Base-by-base conservation (phyloP, 2,888 invertebrate species). In the Megaustenia siamemsis region DNA sequence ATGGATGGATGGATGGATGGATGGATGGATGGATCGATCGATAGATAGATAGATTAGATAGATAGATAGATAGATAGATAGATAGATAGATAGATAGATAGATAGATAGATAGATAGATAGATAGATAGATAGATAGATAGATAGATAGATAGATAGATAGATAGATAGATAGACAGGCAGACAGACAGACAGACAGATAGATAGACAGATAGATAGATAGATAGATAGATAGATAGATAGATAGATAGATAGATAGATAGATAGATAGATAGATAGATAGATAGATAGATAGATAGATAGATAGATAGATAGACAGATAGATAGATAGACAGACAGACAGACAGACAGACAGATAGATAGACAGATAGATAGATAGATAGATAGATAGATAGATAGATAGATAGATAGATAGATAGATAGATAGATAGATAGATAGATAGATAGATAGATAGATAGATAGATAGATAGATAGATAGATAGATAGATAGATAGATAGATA, bases 31-130 rank as follows among this genome's bases (percentile, higher is more conserved):
- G 1, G 28, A 63, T 63, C 63, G 28, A 28, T 28, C n/a, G 28
- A 18, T 28, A 2, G 28, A 63, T 63, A n/a, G 28, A 63, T 18
- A 4, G 63, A 28, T 18, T 1, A 28, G 63, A 63, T 63, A 63
- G 63, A 63, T 63, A 63, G 63, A 63, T 63, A 63, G 63, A 63
- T 63, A 63, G 63, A 63, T 63, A 63, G 63, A 63, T 63, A 63
- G 63, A 63, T 63, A 63, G 63, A 63, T 63, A 63, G 63, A 63
- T 63, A 63, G 63, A 63, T 63, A 63, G 63, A 63, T 63, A 63
- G 63, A 63, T 63, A 63, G 63, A 63, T 63, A 63, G 63, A 63
- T 63, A 63, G 63, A 63, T 63, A 63, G 63, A 63, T 63, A 63
- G 63, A 63, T 63, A 63, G 63, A 63, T 63, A 63, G 63, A 63